phyloP scores from a whole-genome alignment of 2,113 vertebrate species.

The Fregata magnificens region DNA sequence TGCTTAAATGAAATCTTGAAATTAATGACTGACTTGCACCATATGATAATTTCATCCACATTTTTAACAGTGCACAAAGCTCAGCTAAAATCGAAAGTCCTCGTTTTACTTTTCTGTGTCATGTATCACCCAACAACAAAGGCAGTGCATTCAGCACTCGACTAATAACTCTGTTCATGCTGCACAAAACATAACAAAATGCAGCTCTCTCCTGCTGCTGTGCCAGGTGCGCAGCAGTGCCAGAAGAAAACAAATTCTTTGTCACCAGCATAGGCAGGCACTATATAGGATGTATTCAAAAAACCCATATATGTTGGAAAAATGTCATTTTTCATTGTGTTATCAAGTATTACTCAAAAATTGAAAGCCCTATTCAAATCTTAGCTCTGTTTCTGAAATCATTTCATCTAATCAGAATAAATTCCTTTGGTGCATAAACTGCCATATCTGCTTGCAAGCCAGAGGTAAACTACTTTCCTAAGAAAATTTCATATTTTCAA shows the following conservation, averaged over 20 bases:
- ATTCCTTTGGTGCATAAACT: not conserved
- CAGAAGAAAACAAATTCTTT: not conserved
- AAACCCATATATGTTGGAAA: accelerated
- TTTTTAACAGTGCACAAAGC: not conserved
- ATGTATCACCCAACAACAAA: not conserved
- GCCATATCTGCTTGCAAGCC: not conserved
- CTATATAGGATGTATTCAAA: not conserved
- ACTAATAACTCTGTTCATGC: not conserved
- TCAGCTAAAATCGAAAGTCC: not conserved
- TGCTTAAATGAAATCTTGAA: not conserved
- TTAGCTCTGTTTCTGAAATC: not conserved
- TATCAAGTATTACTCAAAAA: not conserved
- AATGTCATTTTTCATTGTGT: not conserved
- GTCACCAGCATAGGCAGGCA: not conserved
- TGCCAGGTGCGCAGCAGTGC: accelerated
- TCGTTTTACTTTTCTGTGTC: not conserved
- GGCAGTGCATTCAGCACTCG: not conserved
- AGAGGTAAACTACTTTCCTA: not conserved
- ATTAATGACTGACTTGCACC: not conserved
- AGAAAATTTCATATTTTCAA: not conserved
- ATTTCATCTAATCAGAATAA: not conserved
- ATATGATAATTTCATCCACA: not conserved
- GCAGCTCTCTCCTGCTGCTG: not conserved
- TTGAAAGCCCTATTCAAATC: not conserved
- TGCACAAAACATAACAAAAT: not conserved